Evolutionary conservation across 2,888 invertebrate genomes (phyloP).

Genomic region (Ophion ventricosus): DNA sequence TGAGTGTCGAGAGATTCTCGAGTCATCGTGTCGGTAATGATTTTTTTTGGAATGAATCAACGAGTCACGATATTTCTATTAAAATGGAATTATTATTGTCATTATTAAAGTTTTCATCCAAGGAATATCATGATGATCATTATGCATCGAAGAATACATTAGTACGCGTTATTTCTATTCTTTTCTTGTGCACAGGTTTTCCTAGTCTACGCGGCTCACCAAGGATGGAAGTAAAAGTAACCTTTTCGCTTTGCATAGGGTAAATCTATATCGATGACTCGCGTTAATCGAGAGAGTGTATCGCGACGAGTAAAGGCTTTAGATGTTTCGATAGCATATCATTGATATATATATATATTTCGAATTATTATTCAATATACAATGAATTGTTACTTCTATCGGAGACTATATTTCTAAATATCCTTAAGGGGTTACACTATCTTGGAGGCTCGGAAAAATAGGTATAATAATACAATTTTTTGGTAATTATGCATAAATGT

Average conservation of each 20-base stretch:
- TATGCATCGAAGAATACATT: background rate
- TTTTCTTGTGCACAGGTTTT: background rate
- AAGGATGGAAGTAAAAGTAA: slow-evolving; percentile 28
- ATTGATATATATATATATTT: background rate
- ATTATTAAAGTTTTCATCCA: background rate
- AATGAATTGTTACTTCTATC: too few species aligned
- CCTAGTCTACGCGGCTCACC: background rate
- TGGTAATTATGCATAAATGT: too few species aligned
- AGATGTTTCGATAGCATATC: background rate
- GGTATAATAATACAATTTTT: too few species aligned
- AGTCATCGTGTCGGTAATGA: too few species aligned
- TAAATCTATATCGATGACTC: background rate
- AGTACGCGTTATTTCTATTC: background rate
- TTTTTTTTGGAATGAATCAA: too few species aligned
- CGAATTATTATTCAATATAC: too few species aligned
- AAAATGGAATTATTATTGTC: too few species aligned
- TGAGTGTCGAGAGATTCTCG: too few species aligned
- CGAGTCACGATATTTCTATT: too few species aligned
- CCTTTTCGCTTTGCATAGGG: background rate
- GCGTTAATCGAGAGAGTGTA: background rate
- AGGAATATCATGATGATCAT: background rate
- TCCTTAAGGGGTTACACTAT: too few species aligned
- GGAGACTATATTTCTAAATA: too few species aligned
- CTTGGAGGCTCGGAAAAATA: too few species aligned
- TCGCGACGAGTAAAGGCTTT: background rate